These are phyloP conservation scores for Zygothrica quintamaculata DNA, from an alignment of 2,888 invertebrate species.

Conservation along the genomic window DNA sequence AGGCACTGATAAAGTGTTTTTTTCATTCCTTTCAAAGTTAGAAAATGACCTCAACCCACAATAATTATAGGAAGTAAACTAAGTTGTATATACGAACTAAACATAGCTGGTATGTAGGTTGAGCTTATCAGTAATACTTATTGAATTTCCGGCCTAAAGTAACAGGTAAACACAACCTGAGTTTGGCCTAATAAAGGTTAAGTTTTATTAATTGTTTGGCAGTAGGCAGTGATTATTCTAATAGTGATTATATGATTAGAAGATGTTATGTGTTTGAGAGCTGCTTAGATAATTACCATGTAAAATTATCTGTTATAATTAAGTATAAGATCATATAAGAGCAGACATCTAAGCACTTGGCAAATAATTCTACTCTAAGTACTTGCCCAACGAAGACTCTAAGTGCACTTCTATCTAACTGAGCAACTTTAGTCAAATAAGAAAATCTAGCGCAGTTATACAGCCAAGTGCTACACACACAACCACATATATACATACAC, in stretches of 20 bases:
- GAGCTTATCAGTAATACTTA: constrained; percentile 27
- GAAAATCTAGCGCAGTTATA: constrained; percentile 24
- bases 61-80: constrained; percentile 33
- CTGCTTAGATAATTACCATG: constrained; percentile 20
- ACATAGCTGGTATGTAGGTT: constrained; percentile 35
- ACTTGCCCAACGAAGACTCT: constrained; percentile 26
- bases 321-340: constrained; percentile 16
- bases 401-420: constrained; percentile 33
- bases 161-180: too few species aligned
- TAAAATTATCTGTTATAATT: constrained; percentile 6
- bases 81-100: not conserved
- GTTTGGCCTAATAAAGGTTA: too few species aligned
- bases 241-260: not conserved
- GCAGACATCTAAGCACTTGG: not conserved
- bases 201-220: too few species aligned
- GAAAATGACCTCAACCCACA: constrained; percentile 36
- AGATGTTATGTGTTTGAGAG: constrained; percentile 1
- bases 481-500: constrained; percentile 12
- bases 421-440: constrained; percentile 18
- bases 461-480: constrained; percentile 17
- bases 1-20: constrained; percentile 25
- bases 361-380: constrained; percentile 15
- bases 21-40: not conserved
- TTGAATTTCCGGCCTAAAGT: too few species aligned
- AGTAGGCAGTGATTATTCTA: too few species aligned